Evolutionary conservation across 2,113 vertebrate genomes (phyloP).

Genomic region (Ictalurus furcatus): DNA sequence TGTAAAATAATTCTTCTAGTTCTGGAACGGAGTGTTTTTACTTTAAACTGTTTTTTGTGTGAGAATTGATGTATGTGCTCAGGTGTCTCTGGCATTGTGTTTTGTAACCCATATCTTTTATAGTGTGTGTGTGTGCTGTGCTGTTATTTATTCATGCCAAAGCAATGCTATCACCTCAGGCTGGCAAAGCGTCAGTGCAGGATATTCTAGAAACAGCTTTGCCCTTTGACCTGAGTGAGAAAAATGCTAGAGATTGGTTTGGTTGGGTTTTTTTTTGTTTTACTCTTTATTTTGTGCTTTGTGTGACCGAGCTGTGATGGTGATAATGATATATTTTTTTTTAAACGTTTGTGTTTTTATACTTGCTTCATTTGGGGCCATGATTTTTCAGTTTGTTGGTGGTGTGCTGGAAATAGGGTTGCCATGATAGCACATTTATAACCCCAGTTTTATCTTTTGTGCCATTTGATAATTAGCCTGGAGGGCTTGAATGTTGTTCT

Average conservation of each 20-base stretch:
- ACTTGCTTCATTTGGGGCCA: slow-evolving; percentile 60
- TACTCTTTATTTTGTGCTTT: slow-evolving; percentile 71
- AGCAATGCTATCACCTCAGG: slow-evolving; percentile 71
- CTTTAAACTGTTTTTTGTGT: slow-evolving; percentile 32
- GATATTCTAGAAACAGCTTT: slow-evolving; percentile 80
- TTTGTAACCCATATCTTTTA: slow-evolving; percentile 45
- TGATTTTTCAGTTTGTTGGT: slow-evolving; percentile 78
- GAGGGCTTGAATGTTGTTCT: neutral
- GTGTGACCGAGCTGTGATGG: slow-evolving; percentile 79
- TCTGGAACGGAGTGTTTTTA: slow-evolving; percentile 33
- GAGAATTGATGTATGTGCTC: slow-evolving; percentile 36
- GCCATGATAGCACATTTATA: slow-evolving; percentile 84
- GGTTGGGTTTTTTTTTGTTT: slow-evolving; percentile 46
- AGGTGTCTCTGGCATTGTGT: slow-evolving; percentile 34
- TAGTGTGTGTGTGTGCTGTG: slow-evolving; percentile 34
- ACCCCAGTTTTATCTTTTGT: slow-evolving; percentile 8
- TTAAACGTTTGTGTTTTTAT: slow-evolving; percentile 77
- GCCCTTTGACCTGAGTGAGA: slow-evolving; percentile 77
- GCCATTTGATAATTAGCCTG: neutral
- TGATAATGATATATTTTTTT: slow-evolving; percentile 38
- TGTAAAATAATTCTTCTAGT: neutral
- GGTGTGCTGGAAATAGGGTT: slow-evolving; percentile 95
- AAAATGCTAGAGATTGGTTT: slow-evolving; percentile 71
- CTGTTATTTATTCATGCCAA: slow-evolving; percentile 41
- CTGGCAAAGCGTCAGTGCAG: slow-evolving; percentile 73